Base-by-base conservation (phyloP, 2,888 invertebrate species). In the Argyra leucocephala region DNA sequence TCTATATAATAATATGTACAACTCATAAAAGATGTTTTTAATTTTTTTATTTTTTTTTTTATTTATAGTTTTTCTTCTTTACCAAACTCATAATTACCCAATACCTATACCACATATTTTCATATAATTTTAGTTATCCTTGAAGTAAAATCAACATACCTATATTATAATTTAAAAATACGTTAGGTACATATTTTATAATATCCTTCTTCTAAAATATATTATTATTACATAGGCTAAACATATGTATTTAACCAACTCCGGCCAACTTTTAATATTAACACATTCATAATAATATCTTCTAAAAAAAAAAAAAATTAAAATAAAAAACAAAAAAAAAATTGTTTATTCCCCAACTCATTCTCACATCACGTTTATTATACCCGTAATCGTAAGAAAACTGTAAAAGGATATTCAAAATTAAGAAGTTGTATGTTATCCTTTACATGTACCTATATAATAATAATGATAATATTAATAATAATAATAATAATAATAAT, bases 351-450 rank as follows among this genome's bases (percentile, higher is more conserved):
- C 9, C 5, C 31, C 31, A 1, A 10, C 31, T 12, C 31, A 2
- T 12, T 31, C 5, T 12, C 31, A 10, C 31, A 3, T n/a, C n/a
- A n/a, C n/a, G n/a, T 31, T 6, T 31, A 10, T 12, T 31, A 26
- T 31, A 31, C 31, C 31, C 1, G 31, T 31, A 10, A 10, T 31
- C 3, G 7, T 31, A 12, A 48, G n/a, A 48, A 37, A 37, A 48
- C 15, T 48, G 48, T 48, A 48, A 48, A 48, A 48, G n/a, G 48
- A 48, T 48, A 48, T 48, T 48, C 12, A 48, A 18, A 48, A 48
- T 48, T 48, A 48, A 48, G 48, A 48, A 48, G n/a, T n/a, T n/a
- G 48, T 48, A 48, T 48, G 18, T 48, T 48, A 48, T 48, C 48
- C 48, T 48, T 48, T 48, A 48, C 48, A n/a, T n/a, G 31, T 48